These are phyloP conservation scores for Phoronis australis DNA, from an alignment of 2,888 invertebrate genomes.

Conservation along the genomic window DNA sequence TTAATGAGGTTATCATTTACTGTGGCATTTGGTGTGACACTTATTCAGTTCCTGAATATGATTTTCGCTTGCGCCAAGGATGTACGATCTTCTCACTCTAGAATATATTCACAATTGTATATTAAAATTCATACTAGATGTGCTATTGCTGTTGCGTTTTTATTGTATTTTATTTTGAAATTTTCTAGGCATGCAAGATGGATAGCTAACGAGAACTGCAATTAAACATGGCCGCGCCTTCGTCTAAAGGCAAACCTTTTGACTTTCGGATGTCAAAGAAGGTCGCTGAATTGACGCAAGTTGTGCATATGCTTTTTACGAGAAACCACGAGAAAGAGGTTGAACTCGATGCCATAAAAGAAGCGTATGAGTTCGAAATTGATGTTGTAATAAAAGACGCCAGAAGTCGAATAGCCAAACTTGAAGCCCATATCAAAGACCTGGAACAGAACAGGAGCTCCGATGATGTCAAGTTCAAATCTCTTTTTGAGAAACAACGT, in stretches of 20 bases:
- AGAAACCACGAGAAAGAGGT: conserved; percentile 49
- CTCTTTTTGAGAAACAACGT: conserved; percentile 2
- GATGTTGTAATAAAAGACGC: conserved; percentile 36
- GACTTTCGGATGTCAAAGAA: conserved; percentile 52
- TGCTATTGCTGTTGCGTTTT: too few relatives aligned
- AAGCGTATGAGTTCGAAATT: conserved; percentile 45
- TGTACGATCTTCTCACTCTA: too few relatives aligned
- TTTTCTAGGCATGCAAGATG: too few relatives aligned
- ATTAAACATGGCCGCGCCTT: too few relatives aligned
- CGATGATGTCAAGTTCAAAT: background rate
- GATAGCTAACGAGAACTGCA: too few relatives aligned
- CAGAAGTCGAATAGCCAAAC: conserved; percentile 19
- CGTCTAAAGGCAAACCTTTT: conserved; percentile 38
- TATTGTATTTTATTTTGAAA: too few relatives aligned
- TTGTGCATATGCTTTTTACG: conserved; percentile 51
- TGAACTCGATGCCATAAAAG: conserved; percentile 42
- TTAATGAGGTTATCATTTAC: too few relatives aligned
- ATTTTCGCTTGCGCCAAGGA: too few relatives aligned
- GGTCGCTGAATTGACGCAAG: conserved; percentile 50
- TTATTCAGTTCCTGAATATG: too few relatives aligned
- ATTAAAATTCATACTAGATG: too few relatives aligned
- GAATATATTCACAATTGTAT: too few relatives aligned
- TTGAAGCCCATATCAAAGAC: conserved; percentile 23
- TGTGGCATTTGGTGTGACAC: too few relatives aligned
- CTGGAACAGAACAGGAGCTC: conserved; percentile 13